Percentiles rank a stretch among this genome's conserved stretches.
Evolutionary conservation across 2,888 invertebrate genomes (phyloP).

Genomic region (Barypeithes pellucidus): DNA sequence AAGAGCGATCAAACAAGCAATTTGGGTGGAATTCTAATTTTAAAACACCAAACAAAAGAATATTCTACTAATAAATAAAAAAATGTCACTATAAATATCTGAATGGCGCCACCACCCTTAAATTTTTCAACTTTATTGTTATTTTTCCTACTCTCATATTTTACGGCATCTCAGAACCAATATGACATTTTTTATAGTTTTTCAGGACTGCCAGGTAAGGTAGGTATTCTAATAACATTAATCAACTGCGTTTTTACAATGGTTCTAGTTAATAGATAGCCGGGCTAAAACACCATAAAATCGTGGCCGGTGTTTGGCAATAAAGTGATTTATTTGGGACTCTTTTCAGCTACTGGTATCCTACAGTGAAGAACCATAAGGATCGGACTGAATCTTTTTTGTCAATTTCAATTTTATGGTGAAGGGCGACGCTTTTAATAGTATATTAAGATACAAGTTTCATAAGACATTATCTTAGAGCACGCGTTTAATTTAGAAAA

Average conservation of each 20-base stretch:
- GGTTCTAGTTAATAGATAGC: conserved; percentile 48
- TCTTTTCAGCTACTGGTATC: conserved; percentile 48
- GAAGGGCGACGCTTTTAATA: too few species aligned
- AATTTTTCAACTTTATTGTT: background rate
- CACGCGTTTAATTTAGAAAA: too few species aligned
- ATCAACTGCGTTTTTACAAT: conserved; percentile 46
- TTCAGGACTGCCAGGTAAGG: conserved; percentile 16
- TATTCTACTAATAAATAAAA: background rate
- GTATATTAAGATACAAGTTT: too few species aligned
- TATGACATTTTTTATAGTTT: conserved; percentile 22
- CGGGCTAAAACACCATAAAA: conserved; percentile 44
- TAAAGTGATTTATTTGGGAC: conserved; percentile 53
- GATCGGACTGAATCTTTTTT: conserved; percentile 1
- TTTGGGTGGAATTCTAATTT: too few species aligned
- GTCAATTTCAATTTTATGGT: background rate
- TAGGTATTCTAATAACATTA: conserved; percentile 46
- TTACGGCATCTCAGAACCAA: conserved; percentile 18
- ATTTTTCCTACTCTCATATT: conserved; percentile 35
- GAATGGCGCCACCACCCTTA: conserved; percentile 12
- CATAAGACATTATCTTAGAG: too few species aligned
- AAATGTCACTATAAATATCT: conserved; percentile 18
- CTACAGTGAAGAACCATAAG: conserved; percentile 53
- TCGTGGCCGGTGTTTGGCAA: conserved; percentile 43
- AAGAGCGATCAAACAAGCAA: too few species aligned
- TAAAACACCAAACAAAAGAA: too few species aligned